Percentiles rank a stretch among this genome's conserved stretches.
These are phyloP conservation scores for Enteromius trimaculatus DNA, from an alignment of 2,797 vertebrate genomes.

Conservation along the genomic window DNA sequence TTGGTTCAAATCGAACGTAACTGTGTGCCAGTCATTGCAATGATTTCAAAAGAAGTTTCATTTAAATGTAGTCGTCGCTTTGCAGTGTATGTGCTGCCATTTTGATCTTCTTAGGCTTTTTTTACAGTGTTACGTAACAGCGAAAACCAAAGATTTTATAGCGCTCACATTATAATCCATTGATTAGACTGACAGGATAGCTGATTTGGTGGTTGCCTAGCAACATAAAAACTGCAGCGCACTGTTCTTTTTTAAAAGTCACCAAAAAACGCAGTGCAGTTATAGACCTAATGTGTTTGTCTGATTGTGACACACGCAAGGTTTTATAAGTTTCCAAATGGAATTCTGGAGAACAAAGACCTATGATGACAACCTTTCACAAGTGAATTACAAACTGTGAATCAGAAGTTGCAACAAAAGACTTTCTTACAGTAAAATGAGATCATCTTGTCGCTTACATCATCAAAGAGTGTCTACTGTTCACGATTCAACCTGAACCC, in stretches of 20 bases:
- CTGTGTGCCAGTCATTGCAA: not conserved
- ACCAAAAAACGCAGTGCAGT: too few species aligned
- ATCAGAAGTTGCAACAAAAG: not conserved
- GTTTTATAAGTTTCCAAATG: not conserved
- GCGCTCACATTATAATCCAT: not conserved
- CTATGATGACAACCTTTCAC: not conserved
- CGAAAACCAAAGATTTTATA: not conserved
- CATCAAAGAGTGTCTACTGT: not conserved
- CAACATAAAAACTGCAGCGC: too few species aligned
- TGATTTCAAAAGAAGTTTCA: not conserved
- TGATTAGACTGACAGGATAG: not conserved
- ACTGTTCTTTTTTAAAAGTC: too few species aligned
- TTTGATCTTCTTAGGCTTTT: not conserved
- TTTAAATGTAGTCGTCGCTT: not conserved
- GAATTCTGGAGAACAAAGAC: not conserved
- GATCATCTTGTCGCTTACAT: not conserved
- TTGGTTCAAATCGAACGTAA: not conserved
- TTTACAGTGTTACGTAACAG: not conserved
- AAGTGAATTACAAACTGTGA: not conserved
- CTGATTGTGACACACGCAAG: not conserved
- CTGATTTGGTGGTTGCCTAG: not conserved
- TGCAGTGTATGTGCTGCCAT: not conserved
- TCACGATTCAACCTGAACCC: not conserved
- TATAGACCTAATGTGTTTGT: too few species aligned
- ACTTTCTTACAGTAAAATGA: not conserved